Evolutionary conservation across 2,888 invertebrate genomes (phyloP).

Genomic region (Acrobasis suavella): DNA sequence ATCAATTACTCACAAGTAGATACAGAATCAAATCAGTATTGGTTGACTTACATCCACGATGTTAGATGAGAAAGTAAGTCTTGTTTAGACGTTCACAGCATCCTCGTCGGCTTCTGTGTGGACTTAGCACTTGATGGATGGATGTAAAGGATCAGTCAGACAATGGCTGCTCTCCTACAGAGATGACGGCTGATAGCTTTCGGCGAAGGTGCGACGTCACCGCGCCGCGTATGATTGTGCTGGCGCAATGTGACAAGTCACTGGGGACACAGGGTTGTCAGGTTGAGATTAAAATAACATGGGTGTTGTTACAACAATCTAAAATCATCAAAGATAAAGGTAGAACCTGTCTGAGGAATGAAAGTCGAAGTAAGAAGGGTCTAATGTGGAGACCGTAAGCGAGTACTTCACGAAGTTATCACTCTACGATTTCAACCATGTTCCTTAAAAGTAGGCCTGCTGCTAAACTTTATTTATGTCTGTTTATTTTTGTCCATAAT

Average conservation of each 20-base stretch:
- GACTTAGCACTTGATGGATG: slow-evolving; percentile 69
- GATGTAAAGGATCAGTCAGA: slow-evolving; percentile 27
- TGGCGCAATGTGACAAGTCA: slow-evolving; percentile 55
- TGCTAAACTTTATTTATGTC: too few relatives aligned
- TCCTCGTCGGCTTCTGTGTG: slow-evolving; percentile 50
- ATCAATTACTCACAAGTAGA: too few relatives aligned
- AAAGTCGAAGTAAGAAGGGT: too few relatives aligned
- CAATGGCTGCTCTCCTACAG: slow-evolving; percentile 37
- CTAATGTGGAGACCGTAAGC: too few relatives aligned
- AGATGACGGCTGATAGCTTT: slow-evolving; percentile 64
- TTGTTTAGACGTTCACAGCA: slow-evolving; percentile 5
- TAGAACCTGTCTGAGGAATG: background rate
- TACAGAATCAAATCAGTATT: too few relatives aligned
- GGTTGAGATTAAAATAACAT: background rate
- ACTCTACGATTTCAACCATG: too few relatives aligned
- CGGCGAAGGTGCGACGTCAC: slow-evolving; percentile 73
- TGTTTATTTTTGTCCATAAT: too few relatives aligned
- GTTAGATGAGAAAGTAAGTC: background rate
- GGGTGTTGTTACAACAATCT: too few relatives aligned
- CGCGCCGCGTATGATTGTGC: slow-evolving; percentile 46
- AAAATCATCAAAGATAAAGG: too few relatives aligned
- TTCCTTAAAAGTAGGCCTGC: too few relatives aligned
- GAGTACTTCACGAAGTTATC: too few relatives aligned
- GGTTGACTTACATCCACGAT: background rate
- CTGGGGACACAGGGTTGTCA: slow-evolving; percentile 33